Percentiles rank a stretch among this genome's conserved stretches.
phyloP scores from a whole-genome alignment of 1,140 invertebrate genomes.

The Macrocentrus cingulum region DNA sequence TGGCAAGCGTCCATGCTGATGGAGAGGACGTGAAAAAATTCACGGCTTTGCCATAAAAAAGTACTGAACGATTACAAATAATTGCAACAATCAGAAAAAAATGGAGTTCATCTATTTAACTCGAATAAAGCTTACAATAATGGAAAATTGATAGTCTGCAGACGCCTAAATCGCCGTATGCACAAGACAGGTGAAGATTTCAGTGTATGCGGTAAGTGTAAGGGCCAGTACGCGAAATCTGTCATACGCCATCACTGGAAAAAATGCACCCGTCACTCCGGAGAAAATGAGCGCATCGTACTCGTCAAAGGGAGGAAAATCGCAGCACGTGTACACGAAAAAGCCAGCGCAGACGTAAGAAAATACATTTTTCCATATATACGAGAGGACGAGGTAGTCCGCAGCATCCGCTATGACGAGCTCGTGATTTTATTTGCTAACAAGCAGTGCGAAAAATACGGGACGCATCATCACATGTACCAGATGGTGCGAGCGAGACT shows the following conservation, averaged over 20 bases:
- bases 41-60: background rate
- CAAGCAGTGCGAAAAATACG: no score
- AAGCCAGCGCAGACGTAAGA: constrained; percentile 17
- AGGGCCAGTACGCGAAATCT: background rate
- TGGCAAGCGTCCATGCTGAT: constrained; percentile 26
- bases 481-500: constrained; percentile 3
- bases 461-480: no score
- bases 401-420: no score
- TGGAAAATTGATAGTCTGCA: constrained; percentile 29
- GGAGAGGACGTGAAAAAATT: constrained; percentile 25
- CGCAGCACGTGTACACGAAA: constrained; percentile 13
- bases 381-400: no score
- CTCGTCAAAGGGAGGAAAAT: constrained; percentile 5
- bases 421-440: no score
- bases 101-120: constrained; percentile 30
- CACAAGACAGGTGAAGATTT: constrained; percentile 23
- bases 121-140: constrained; percentile 23
- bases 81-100: constrained; percentile 19
- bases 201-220: constrained; percentile 19
- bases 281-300: constrained; percentile 1
- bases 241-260: constrained; percentile 18
- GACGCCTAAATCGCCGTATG: constrained; percentile 23
- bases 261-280: constrained; percentile 13
- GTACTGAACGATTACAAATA: background rate
- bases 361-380: constrained; percentile 30